Evolutionary conservation across 1,140 invertebrate genomes (phyloP).

Genomic region (Wasmannia auropunctata): DNA sequence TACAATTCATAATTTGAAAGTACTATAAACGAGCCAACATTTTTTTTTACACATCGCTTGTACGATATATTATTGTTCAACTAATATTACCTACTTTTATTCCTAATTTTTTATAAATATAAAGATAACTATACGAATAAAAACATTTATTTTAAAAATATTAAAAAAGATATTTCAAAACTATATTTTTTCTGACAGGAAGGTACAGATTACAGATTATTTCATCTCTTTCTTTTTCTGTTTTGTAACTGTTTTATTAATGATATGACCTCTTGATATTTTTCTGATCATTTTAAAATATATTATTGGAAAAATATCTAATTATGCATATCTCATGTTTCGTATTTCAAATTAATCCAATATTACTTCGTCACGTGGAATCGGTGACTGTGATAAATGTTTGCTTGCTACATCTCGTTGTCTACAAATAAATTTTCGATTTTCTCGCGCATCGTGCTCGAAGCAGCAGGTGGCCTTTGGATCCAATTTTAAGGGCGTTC

Average conservation of each 20-base stretch:
- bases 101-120: background rate
- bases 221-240: background rate
- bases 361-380: slow-evolving; percentile 9
- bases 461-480: slow-evolving; percentile 42
- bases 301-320: background rate
- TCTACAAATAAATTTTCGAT: slow-evolving; percentile 59
- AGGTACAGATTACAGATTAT: background rate
- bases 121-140: background rate
- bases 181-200: background rate
- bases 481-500: slow-evolving; percentile 53
- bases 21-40: background rate
- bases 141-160: background rate
- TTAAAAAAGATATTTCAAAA: background rate
- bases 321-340: background rate
- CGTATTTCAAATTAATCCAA: background rate
- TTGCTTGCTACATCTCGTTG: slow-evolving; percentile 1
- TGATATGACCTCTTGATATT: background rate
- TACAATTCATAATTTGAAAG: background rate
- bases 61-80: background rate
- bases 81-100: background rate
- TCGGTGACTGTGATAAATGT: slow-evolving; percentile 23
- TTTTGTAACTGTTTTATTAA: background rate
- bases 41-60: background rate
- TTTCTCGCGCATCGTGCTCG: slow-evolving; percentile 31
- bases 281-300: background rate